These are phyloP conservation scores for Fregetta grallaria DNA, from an alignment of 2,113 vertebrate species.

Conservation along the genomic window DNA sequence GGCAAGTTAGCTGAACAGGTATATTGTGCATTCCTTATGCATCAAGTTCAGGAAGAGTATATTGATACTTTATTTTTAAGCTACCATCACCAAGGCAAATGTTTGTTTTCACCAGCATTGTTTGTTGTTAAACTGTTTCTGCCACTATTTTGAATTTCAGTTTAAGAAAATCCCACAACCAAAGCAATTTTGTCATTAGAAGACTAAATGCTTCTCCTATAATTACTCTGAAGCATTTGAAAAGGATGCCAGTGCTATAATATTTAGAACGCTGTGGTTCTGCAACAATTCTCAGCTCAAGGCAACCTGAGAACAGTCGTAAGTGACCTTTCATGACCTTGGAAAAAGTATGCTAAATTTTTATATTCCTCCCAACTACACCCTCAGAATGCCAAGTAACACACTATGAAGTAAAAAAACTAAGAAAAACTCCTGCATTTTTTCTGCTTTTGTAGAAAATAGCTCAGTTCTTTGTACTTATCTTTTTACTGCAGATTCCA, in stretches of 20 bases:
- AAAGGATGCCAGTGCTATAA: not conserved
- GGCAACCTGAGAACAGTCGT: not conserved
- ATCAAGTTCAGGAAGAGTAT: not conserved
- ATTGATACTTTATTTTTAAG: not conserved
- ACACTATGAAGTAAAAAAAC: not conserved
- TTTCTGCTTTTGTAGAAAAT: not conserved
- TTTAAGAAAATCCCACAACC: not conserved
- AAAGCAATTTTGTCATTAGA: constrained; percentile 1
- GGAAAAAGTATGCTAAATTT: not conserved
- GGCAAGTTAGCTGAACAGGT: not conserved
- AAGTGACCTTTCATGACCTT: not conserved
- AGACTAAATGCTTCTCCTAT: not conserved
- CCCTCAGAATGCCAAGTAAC: not conserved
- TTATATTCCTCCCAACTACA: not conserved
- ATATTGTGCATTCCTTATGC: not conserved
- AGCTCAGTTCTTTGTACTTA: not conserved
- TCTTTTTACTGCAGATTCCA: not conserved
- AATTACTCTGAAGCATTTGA: not conserved
- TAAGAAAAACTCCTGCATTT: not conserved
- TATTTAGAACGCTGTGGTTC: not conserved
- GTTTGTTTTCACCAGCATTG: not conserved
- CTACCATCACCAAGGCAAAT: not conserved
- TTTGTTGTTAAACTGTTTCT: not conserved
- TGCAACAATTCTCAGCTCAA: not conserved
- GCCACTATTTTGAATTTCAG: not conserved